phyloP scores from a whole-genome alignment of 2,113 vertebrate species.

The Megalops atlanticus region DNA sequence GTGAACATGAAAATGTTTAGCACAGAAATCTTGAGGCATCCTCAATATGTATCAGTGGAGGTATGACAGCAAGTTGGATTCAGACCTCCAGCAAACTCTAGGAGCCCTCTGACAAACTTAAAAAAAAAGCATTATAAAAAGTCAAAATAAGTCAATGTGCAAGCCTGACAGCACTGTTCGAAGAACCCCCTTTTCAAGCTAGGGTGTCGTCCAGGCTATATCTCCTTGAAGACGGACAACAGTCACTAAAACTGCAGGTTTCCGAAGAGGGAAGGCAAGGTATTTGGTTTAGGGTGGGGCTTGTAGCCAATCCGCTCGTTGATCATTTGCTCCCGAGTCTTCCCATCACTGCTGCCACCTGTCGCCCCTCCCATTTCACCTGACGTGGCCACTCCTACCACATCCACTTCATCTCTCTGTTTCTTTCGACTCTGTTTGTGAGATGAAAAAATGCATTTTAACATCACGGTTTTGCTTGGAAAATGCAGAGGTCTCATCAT shows the following conservation, averaged over 20 bases:
- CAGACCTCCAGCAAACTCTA: not conserved
- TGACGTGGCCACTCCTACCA: slow-evolving; percentile 64
- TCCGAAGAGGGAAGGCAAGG: slow-evolving; percentile 85
- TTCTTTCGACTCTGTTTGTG: slow-evolving; percentile 81
- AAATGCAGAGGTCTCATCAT: too few species aligned
- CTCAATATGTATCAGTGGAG: not conserved
- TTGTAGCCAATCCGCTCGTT: slow-evolving; percentile 94
- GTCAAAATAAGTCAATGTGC: not conserved
- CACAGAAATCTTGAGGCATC: not conserved
- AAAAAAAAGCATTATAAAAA: slow-evolving; percentile 18
- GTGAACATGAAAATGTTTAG: not conserved
- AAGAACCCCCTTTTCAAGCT: not conserved
- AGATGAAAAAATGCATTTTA: not conserved
- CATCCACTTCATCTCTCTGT: slow-evolving; percentile 86
- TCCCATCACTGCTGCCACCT: slow-evolving; percentile 72
- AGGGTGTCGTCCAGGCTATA: not conserved
- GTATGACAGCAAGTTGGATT: not conserved
- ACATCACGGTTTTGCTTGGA: too few species aligned
- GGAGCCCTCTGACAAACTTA: not conserved
- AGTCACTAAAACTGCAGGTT: slow-evolving; percentile 77
- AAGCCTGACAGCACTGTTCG: slow-evolving; percentile 1
- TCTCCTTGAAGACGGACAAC: not conserved
- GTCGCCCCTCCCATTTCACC: slow-evolving; percentile 74
- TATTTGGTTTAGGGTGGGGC: slow-evolving; percentile 86
- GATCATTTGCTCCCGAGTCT: slow-evolving; percentile 85